These are phyloP conservation scores for Drosophila santomea DNA, from an alignment of 1,140 invertebrate species.

Conservation along the genomic window DNA sequence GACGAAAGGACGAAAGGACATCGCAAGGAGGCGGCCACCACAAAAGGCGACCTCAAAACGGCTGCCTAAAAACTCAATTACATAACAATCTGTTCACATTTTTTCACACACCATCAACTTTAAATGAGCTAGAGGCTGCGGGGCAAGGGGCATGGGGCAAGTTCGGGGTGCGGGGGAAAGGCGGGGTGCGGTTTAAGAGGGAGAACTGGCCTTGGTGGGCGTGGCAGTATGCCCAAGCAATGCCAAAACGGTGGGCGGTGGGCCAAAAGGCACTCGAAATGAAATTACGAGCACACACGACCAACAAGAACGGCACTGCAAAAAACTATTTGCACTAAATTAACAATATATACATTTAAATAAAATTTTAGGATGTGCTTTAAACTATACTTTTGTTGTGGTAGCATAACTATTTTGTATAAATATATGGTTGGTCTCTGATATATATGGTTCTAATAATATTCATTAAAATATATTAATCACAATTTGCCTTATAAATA, in stretches of 20 bases:
- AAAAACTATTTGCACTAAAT: neutral
- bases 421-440: too few species aligned
- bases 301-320: conserved; percentile 7
- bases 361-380: too few species aligned
- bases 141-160: neutral
- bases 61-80: conserved; percentile 84
- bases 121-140: conserved; percentile 73
- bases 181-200: too few species aligned
- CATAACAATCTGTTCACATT: conserved; percentile 85
- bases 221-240: conserved; percentile 50
- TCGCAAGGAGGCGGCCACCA: conserved; percentile 64
- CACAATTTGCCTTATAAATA: too few species aligned
- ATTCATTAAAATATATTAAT: too few species aligned
- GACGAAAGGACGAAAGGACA: conserved; percentile 50
- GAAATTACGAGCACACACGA: conserved; percentile 68
- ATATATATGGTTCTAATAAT: too few species aligned
- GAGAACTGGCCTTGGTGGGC: conserved; percentile 42
- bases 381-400: too few species aligned
- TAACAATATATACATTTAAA: neutral
- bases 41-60: conserved; percentile 82
- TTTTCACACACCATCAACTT: conserved; percentile 85
- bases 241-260: conserved; percentile 69
- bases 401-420: too few species aligned
- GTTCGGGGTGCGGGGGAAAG: too few species aligned
- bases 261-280: conserved; percentile 76